These are phyloP conservation scores for Diplolepis rosae DNA, from an alignment of 2,888 invertebrate genomes.

Conservation along the genomic window DNA sequence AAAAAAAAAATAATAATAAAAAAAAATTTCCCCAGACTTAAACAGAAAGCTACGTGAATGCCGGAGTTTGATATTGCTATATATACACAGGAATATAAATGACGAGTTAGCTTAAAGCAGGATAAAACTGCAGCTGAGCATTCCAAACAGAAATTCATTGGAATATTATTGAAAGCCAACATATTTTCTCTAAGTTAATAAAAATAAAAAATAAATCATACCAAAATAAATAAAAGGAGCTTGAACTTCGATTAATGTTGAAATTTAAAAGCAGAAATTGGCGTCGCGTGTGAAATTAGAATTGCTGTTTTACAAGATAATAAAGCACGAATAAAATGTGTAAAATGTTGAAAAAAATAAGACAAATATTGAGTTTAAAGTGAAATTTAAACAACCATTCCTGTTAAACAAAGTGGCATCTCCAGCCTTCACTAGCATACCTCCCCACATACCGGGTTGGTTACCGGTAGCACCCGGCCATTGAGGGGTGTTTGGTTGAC, in stretches of 20 bases:
- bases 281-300: background rate
- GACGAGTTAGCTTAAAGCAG: constrained; percentile 13
- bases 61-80: constrained; percentile 47
- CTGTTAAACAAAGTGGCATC: constrained; percentile 29
- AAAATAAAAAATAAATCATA: background rate
- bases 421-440: constrained; percentile 53
- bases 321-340: constrained; percentile 13
- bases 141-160: constrained; percentile 4
- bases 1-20: constrained; percentile 16
- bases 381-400: constrained; percentile 28
- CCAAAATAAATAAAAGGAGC: background rate
- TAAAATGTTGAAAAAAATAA: background rate
- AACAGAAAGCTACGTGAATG: constrained; percentile 41
- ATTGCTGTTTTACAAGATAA: background rate
- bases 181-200: background rate
- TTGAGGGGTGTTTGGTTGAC: constrained; percentile 80
- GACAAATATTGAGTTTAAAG: constrained; percentile 10
- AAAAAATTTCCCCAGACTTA: constrained; percentile 3
- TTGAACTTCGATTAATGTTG: background rate
- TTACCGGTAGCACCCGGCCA: constrained; percentile 78
- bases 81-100: constrained; percentile 15
- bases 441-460: constrained; percentile 77
- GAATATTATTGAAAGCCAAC: background rate
- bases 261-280: background rate
- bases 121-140: constrained; percentile 15